Base-by-base conservation (phyloP, 2,797 vertebrate genomes). In the Lerista edwardsae region DNA sequence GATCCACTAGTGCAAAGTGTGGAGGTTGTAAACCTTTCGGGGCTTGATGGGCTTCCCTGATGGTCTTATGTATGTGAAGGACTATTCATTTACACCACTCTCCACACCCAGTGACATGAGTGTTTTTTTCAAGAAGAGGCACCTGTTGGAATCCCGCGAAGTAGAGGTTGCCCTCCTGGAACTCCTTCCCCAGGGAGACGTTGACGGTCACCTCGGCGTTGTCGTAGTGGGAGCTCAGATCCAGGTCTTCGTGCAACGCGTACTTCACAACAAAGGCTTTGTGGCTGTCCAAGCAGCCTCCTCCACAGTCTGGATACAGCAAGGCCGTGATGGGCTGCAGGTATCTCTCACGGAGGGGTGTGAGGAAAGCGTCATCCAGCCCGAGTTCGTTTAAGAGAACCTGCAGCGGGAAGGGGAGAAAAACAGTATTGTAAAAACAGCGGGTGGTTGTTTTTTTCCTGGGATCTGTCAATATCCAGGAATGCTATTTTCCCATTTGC, bases 131-230 rank as follows among this genome's bases (percentile, higher is more conserved):
- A 75, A 39, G 29, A 23, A 77, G 12, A n/a, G 1, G 82, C 91
- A 99, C 98, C 97, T 98, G 96, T 91, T 91, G 97, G 96, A 98
- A 97, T 34, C 96, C 97, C n/a, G 98, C 98, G 6, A 99, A 99
- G 91, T 98, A 99, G 67, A 99, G 94, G 91, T 97, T 98, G 14
- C 99, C 98, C 21, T 97, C 98, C 0, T 96, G 97, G 94, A 99
- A 99, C 12, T 96, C 94, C 85, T 97, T 98, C 21, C 98, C 98
- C 84, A 99, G 95, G 0, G 97, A 98, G 39, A 99, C 95, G 0
- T 99, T 99, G 19, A 99, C 91, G 4, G 99, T 99, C 90, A 99
- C 96, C 90, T 99, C 99, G 0, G 99, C 97, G 0, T 99, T 99
- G 93, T 99, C 98, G 0, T 97, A 99, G 94, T 99, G 99, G 75